These are phyloP conservation scores for Takifugu ocellatus DNA, from an alignment of 2,797 vertebrate genomes.

Conservation along the genomic window DNA sequence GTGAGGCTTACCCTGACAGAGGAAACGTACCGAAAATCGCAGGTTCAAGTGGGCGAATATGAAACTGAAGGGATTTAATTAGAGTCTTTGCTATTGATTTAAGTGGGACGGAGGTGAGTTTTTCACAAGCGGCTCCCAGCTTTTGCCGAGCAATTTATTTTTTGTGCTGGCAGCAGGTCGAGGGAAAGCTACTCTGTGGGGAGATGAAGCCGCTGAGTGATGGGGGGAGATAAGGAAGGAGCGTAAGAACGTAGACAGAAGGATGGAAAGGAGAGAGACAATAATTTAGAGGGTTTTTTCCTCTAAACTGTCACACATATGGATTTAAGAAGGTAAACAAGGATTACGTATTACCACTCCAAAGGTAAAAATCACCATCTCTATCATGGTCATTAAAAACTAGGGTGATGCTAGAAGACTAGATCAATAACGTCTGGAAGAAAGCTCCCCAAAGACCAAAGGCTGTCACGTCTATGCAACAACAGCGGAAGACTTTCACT, in stretches of 20 bases:
- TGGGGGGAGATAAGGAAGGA: slow-evolving; percentile 39
- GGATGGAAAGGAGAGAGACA: slow-evolving; percentile 34
- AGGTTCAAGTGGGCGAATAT: slow-evolving; percentile 44
- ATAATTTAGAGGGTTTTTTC: too few species aligned
- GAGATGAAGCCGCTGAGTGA: slow-evolving; percentile 39
- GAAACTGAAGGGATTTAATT: slow-evolving; percentile 62
- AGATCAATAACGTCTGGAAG: too few species aligned
- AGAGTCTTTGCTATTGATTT: slow-evolving; percentile 62
- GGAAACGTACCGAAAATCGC: slow-evolving; percentile 53
- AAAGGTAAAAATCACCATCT: too few species aligned
- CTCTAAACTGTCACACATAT: too few species aligned
- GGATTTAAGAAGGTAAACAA: too few species aligned
- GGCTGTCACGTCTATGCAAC: too few species aligned
- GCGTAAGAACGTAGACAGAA: background rate
- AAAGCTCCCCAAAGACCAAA: too few species aligned
- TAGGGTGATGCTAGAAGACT: too few species aligned
- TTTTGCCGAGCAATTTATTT: slow-evolving; percentile 57
- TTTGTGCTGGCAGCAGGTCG: slow-evolving; percentile 40
- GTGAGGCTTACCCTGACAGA: slow-evolving; percentile 19
- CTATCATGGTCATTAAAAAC: too few species aligned
- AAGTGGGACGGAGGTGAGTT: slow-evolving; percentile 48
- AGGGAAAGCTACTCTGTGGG: slow-evolving; percentile 45
- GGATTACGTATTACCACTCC: too few species aligned
- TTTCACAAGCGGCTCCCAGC: slow-evolving; percentile 50
- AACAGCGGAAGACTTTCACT: too few species aligned